These are phyloP conservation scores for Dorcus parallelipipedus DNA, from an alignment of 2,888 invertebrate species.

Conservation along the genomic window DNA sequence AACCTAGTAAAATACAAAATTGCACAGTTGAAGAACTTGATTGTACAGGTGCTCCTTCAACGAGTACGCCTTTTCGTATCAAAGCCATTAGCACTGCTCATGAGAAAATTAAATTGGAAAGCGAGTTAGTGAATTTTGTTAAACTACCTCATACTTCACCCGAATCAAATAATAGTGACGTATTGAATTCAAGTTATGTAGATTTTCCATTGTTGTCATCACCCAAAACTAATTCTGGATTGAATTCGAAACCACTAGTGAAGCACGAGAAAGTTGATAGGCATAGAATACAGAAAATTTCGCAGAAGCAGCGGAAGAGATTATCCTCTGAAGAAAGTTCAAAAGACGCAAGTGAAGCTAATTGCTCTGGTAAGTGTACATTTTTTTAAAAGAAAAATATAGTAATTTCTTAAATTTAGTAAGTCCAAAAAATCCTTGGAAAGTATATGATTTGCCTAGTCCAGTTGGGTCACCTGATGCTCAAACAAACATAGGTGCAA, in stretches of 20 bases:
- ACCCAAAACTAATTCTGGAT: conserved; percentile 18
- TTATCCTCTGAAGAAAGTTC: conserved; percentile 53
- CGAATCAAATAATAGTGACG: conserved; percentile 16
- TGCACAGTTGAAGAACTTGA: conserved; percentile 6
- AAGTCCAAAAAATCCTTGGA: conserved; percentile 49
- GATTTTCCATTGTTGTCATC: conserved; percentile 43
- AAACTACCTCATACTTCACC: conserved; percentile 15
- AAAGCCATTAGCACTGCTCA: conserved; percentile 36
- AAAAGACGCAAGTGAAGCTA: conserved; percentile 19
- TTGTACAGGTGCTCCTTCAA: not conserved
- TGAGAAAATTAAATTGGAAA: conserved; percentile 30
- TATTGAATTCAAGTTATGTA: conserved; percentile 39
- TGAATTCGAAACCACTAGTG: conserved; percentile 27
- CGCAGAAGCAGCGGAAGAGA: conserved; percentile 64
- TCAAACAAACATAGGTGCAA: conserved; percentile 50
- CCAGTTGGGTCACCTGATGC: conserved; percentile 26
- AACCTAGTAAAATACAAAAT: not conserved
- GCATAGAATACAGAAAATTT: conserved; percentile 51
- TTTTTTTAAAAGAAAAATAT: not conserved
- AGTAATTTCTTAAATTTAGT: conserved; percentile 24
- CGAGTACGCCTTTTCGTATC: conserved; percentile 26
- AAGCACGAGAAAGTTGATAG: conserved; percentile 36
- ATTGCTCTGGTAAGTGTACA: conserved; percentile 15
- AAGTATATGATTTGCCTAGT: conserved; percentile 46
- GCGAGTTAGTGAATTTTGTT: conserved; percentile 29